A percentile compares a stretch with the other conserved stretches of the same genome.
phyloP scores from a whole-genome alignment of 2,797 vertebrate genomes.

The Myotis planiceps region DNA sequence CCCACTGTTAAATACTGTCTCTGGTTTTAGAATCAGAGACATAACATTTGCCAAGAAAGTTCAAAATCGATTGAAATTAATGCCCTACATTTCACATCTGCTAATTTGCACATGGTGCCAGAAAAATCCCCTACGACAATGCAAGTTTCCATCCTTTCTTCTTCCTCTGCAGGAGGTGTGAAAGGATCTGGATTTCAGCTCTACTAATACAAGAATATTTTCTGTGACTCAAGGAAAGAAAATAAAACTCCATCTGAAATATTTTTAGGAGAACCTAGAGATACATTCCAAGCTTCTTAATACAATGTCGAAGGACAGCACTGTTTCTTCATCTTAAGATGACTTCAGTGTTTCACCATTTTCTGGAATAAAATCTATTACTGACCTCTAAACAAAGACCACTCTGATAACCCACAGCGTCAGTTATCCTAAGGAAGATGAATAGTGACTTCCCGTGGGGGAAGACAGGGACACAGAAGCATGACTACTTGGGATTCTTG shows the following conservation, averaged over 20 bases:
- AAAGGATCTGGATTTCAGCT: slow-evolving; percentile 21
- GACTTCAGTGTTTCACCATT: slow-evolving; percentile 32
- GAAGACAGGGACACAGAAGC: background rate
- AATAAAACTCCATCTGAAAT: slow-evolving; percentile 51
- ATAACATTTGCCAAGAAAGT: background rate
- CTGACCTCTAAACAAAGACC: slow-evolving; percentile 49
- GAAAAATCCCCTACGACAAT: background rate
- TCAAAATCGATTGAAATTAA: background rate
- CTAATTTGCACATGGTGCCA: background rate
- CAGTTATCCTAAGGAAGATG: slow-evolving; percentile 45
- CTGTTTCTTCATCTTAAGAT: slow-evolving; percentile 30
- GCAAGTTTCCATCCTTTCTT: slow-evolving; percentile 2
- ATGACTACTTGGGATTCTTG: background rate
- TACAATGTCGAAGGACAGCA: slow-evolving; percentile 19
- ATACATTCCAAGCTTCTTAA: slow-evolving; percentile 44
- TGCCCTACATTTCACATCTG: background rate
- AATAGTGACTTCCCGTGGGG: background rate
- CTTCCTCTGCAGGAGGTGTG: background rate
- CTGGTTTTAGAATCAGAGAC: slow-evolving; percentile 4
- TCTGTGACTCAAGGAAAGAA: slow-evolving; percentile 58
- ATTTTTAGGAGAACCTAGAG: slow-evolving; percentile 35
- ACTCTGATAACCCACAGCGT: slow-evolving; percentile 8
- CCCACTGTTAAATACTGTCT: background rate
- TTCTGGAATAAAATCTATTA: slow-evolving; percentile 48
- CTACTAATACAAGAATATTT: slow-evolving; percentile 3